Percentiles rank a stretch among this genome's conserved stretches.
Evolutionary conservation across 2,888 invertebrate genomes (phyloP).

Genomic region (Tiphia femorata): DNA sequence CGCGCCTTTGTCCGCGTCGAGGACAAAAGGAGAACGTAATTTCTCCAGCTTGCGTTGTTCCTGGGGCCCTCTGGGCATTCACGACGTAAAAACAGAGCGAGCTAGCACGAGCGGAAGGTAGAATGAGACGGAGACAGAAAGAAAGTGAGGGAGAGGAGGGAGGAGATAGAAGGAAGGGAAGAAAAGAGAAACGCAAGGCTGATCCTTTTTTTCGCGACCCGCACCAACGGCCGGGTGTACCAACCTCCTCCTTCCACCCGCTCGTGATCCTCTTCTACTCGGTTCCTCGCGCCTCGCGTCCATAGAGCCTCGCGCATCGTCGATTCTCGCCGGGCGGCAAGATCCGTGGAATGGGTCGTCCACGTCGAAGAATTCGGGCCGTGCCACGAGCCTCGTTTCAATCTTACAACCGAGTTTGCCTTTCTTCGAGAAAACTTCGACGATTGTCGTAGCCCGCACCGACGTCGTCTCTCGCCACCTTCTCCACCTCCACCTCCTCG

Average conservation of each 20-base stretch:
- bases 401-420: background rate
- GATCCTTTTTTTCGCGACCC: background rate
- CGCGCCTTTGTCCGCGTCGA: constrained; percentile 36
- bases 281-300: background rate
- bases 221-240: background rate
- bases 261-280: background rate
- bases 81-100: constrained; percentile 20
- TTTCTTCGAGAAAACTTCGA: too few relatives aligned
- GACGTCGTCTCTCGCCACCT: background rate
- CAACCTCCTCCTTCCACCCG: background rate
- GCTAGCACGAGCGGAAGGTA: too few relatives aligned
- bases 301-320: background rate
- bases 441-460: too few relatives aligned
- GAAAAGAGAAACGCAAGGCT: background rate
- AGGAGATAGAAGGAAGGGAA: background rate
- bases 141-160: background rate
- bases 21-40: constrained; percentile 51
- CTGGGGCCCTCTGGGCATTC: constrained; percentile 37
- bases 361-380: background rate
- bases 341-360: background rate
- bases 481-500: background rate
- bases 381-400: background rate
- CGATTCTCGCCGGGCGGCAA: background rate
- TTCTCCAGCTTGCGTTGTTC: constrained; percentile 47
- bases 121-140: background rate